Evolutionary conservation across 2,797 vertebrate genomes (phyloP).

Genomic region (Lophotriccus pileatus): DNA sequence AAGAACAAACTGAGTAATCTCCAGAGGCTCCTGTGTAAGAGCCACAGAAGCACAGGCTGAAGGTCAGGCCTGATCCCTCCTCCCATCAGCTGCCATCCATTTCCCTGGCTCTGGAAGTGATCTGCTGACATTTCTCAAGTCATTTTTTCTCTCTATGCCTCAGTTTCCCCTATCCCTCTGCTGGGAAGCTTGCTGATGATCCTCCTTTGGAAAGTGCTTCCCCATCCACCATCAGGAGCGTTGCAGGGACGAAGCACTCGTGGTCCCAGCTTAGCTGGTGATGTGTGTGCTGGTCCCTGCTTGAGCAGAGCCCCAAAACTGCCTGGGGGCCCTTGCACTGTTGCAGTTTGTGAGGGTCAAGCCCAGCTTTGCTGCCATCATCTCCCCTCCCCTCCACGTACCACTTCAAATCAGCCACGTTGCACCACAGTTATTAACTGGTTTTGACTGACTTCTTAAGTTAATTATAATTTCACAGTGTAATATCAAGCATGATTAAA

Average conservation of each 20-base stretch:
- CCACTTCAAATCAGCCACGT: constrained; percentile 23
- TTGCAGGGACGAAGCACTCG: rapidly evolving
- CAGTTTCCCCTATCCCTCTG: background rate
- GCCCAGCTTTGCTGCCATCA: background rate
- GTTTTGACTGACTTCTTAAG: constrained; percentile 66
- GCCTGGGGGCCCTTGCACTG: background rate
- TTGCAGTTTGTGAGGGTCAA: background rate
- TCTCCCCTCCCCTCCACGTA: background rate
- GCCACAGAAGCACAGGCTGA: background rate
- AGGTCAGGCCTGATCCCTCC: background rate
- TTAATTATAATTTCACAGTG: constrained; percentile 67
- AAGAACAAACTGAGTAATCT: background rate
- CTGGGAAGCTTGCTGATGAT: background rate
- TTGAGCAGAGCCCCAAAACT: background rate
- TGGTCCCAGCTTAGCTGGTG: background rate
- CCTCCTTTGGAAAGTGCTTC: background rate
- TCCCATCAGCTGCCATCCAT: background rate
- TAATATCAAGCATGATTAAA: constrained; percentile 68
- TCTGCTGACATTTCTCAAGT: background rate
- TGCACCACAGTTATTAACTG: constrained; percentile 48
- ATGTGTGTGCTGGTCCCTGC: no score
- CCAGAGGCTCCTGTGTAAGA: background rate
- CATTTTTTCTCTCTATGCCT: background rate
- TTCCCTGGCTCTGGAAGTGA: background rate
- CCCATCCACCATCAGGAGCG: background rate